These are phyloP conservation scores for Eupelmus urozonus DNA, from an alignment of 2,888 invertebrate genomes.

Conservation along the genomic window DNA sequence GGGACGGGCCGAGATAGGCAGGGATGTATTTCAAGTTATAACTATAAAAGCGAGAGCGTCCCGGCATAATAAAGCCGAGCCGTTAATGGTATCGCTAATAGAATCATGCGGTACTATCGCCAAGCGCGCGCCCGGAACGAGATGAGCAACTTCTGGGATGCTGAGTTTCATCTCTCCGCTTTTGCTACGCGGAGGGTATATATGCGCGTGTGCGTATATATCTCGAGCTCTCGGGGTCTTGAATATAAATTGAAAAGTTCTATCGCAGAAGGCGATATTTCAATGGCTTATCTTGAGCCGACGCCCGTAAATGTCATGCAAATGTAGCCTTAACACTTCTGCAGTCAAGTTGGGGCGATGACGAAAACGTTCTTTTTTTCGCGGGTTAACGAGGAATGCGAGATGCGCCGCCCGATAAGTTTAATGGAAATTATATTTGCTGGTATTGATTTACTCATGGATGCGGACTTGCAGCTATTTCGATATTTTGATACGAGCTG, in stretches of 20 bases:
- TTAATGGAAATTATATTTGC: too few relatives aligned
- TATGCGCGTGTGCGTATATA: neutral
- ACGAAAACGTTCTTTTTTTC: conserved; percentile 1
- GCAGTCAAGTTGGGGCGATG: conserved; percentile 28
- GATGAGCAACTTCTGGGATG: conserved; percentile 27
- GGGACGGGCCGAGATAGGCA: neutral
- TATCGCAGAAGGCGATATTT: conserved; percentile 50
- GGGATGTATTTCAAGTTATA: conserved; percentile 68
- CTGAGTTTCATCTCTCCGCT: conserved; percentile 13
- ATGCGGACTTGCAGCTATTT: too few relatives aligned
- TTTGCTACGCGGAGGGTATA: neutral
- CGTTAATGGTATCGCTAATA: conserved; percentile 75
- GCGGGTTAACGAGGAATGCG: neutral
- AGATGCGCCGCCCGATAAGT: too few relatives aligned
- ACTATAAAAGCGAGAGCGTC: conserved; percentile 71
- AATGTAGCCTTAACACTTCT: conserved; percentile 51
- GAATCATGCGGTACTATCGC: conserved; percentile 68
- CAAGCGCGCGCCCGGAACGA: neutral
- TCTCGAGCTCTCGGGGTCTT: conserved; percentile 8
- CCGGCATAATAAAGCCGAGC: conserved; percentile 71
- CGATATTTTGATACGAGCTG: too few relatives aligned
- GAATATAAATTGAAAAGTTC: conserved; percentile 58
- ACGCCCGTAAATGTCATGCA: conserved; percentile 49
- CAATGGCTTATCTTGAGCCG: conserved; percentile 48
- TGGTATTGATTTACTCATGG: too few relatives aligned